Base-by-base conservation (phyloP, 2,888 invertebrate species). In the Syrista parreyssii region DNA sequence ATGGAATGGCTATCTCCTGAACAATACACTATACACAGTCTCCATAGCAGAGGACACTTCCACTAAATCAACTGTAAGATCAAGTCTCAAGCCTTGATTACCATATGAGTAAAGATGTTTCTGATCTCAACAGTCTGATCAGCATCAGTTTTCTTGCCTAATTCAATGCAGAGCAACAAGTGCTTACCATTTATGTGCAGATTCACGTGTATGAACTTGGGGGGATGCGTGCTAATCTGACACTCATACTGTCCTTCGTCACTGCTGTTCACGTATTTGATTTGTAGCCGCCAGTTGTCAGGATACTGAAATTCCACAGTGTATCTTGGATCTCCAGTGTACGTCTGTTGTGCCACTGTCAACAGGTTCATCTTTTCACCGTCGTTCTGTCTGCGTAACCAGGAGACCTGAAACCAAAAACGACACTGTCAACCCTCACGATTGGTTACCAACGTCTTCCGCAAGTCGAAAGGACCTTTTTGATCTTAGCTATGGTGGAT, bases 311-410 rank as follows among this genome's bases (percentile, higher is more conserved):
- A 93, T 83, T 92, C 92, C 80, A 92, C 91, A 68, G 91, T 91
- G 84, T 92, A 92, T 82, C 93, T 89, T 76, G 93, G 91, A 89
- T 95, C 95, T 55, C 95, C 94, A 33, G 95, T 94, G 83, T 95
- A 95, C 15, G 95, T 94, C 78, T 94, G 94, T 83, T 94, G 92
- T 69, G 95, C 95, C 74, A 95, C 93, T 2, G 95, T 95, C 15
- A 95, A 91, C 76, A 95, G 90, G 87, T 94, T 94, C 85, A 95
- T 92, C 82, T 94, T 94, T 86, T 95, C 93, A 80, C 94, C 93
- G 81, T 94, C 94, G 32, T 93, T 93, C 79, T 94, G 94, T 84
- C 93, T 92, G 55, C 94, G 92, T 78, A 95, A 93, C 95, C 95
- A 95, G 34, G 95, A 95, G 79, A 95, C 95, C 95, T 95, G 91